These are phyloP conservation scores for Drosophila repletoides DNA, from an alignment of 1,140 invertebrate species.

Conservation along the genomic window DNA sequence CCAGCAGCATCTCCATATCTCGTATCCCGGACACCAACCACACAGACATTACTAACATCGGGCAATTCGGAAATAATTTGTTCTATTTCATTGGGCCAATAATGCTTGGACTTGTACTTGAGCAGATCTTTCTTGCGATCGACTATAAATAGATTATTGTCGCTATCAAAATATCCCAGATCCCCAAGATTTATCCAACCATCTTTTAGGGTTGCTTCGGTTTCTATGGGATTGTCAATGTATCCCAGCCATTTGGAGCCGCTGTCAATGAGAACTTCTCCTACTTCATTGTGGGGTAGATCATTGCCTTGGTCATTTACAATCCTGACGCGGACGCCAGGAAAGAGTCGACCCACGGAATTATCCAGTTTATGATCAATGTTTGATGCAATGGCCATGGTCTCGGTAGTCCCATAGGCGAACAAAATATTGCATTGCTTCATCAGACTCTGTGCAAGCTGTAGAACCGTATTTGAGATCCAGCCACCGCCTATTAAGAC, in stretches of 20 bases:
- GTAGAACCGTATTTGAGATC: constrained; percentile 29
- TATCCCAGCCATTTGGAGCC: constrained; percentile 59
- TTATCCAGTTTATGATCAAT: constrained; percentile 32
- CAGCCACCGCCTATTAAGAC: constrained; percentile 43
- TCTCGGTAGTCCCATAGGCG: constrained; percentile 62
- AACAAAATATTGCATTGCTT: constrained; percentile 18
- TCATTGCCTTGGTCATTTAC: constrained; percentile 52
- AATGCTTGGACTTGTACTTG: constrained; percentile 77
- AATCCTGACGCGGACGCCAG: constrained; percentile 69
- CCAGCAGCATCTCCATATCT: constrained; percentile 57
- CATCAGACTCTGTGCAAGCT: constrained; percentile 31
- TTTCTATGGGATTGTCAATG: constrained; percentile 43
- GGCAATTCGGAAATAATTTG: constrained; percentile 57
- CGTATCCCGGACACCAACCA: constrained; percentile 56
- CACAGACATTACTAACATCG: constrained; percentile 60
- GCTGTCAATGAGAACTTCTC: constrained; percentile 61
- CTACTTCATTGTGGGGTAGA: constrained; percentile 36
- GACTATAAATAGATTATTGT: constrained; percentile 83
- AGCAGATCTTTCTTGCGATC: constrained; percentile 87
- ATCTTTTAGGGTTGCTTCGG: constrained; percentile 41
- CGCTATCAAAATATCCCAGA: constrained; percentile 85
- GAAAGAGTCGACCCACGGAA: constrained; percentile 46
- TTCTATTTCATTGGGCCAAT: constrained; percentile 70
- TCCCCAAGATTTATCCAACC: constrained; percentile 87
- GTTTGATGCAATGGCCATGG: constrained; percentile 30